Evolutionary conservation across 2,888 invertebrate species (phyloP).

Genomic region (Teleogryllus oceanicus): DNA sequence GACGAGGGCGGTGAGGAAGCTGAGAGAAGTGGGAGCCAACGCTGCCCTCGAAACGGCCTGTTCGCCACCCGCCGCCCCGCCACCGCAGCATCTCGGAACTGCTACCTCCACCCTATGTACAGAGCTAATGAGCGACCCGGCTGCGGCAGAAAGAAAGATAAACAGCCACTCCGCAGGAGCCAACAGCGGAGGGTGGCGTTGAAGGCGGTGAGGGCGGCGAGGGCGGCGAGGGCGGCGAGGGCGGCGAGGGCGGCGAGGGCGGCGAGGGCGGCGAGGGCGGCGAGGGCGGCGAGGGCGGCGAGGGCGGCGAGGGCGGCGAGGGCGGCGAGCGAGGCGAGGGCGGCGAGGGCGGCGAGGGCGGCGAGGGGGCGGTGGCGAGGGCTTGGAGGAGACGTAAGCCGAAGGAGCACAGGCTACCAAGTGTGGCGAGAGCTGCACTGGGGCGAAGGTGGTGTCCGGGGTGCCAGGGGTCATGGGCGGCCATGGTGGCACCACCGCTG

Average conservation of each 20-base stretch:
- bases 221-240: not conserved
- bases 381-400: no score
- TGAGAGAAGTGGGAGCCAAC: no score
- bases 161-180: not conserved
- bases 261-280: not conserved
- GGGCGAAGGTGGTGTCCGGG: no score
- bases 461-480: no score
- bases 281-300: not conserved
- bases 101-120: not conserved
- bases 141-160: not conserved
- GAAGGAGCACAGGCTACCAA: no score
- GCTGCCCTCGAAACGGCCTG: not conserved
- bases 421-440: no score
- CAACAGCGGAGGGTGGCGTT: not conserved
- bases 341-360: no score
- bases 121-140: slow-evolving; percentile 12
- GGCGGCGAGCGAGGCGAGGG: not conserved
- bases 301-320: not conserved
- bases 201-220: not conserved
- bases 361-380: no score
- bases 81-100: not conserved
- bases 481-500: no score
- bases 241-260: not conserved
- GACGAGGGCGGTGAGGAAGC: no score
- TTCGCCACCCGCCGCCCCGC: not conserved